Base-by-base conservation (phyloP, 2,888 invertebrate species). In the Mechanitis messenoides region DNA sequence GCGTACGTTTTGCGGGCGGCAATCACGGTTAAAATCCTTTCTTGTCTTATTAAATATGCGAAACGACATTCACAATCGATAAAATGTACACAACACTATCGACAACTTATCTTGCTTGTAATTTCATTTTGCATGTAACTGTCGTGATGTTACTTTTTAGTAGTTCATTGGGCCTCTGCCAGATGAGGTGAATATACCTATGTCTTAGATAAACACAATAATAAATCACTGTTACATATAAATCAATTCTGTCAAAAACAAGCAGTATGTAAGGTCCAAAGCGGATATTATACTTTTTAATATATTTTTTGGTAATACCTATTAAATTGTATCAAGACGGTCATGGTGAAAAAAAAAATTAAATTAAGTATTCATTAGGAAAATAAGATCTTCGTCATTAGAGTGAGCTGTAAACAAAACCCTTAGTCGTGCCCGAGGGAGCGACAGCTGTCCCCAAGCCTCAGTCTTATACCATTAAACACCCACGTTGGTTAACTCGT, bases 401-500 rank as follows among this genome's bases (percentile, higher is more conserved):
- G 81, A 79, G 76, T 71, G 71, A 75, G 77, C 77, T 80, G 86
- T 88, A 88, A 87, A 87, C 87, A 88, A 87, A 85, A 79, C 83
- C 80, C 83, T 78, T 77, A 80, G 81, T 74, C 75, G 74, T 76
- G 78, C 85, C 82, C 80, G 73, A 74, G 86, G 85, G 86, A 83
- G 64, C 82, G 82, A 85, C 89, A 89, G 89, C 88, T 90, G 89
- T 85, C 85, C 73, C 80, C 88, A 90, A 79, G 82, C 87, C 84
- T 85, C 82, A 77, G 73, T 74, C 74, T 74, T 67, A 50, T 50
- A 74, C 80, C 78, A 85, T 87, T 87, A 87, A 87, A 87, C 87
- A 83, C 86, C 84, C 83, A 86, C 85, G 79, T 74, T 45, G 74
- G 70, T 73, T 70, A 71, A 80, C 76, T 74, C 73, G 69, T 71